These are phyloP conservation scores for Malacoraja senta DNA, from an alignment of 2,797 vertebrate genomes.

Conservation along the genomic window DNA sequence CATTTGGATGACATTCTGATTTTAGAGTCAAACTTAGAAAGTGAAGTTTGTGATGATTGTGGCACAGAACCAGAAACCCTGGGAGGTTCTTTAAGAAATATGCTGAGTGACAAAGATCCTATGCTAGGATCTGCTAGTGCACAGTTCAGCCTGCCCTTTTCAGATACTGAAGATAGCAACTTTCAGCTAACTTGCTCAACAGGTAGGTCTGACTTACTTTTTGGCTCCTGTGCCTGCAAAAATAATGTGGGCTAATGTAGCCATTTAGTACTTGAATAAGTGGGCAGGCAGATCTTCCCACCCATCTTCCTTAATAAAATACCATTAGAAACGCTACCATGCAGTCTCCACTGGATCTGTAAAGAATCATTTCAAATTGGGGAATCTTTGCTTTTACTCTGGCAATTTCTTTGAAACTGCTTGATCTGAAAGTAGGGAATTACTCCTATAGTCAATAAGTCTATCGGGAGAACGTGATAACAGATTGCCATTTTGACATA, in stretches of 20 bases:
- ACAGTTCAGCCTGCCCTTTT: slow-evolving; percentile 86
- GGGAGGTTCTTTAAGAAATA: slow-evolving; percentile 95
- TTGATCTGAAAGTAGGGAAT: neutral
- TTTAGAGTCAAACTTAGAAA: slow-evolving; percentile 89
- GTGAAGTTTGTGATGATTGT: slow-evolving; percentile 95
- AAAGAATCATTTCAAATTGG: neutral
- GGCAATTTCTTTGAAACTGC: neutral
- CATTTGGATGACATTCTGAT: slow-evolving; percentile 95
- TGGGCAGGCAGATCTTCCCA: neutral
- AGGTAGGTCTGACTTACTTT: slow-evolving; percentile 64
- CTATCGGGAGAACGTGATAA: neutral
- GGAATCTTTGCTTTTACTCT: neutral
- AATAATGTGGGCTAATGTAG: slow-evolving; percentile 24
- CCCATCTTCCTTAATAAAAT: neutral
- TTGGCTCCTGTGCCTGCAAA: slow-evolving; percentile 34
- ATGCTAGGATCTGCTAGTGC: slow-evolving; percentile 97
- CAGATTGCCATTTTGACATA: neutral
- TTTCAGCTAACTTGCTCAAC: slow-evolving; percentile 79
- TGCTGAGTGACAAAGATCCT: slow-evolving; percentile 99
- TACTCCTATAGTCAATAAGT: neutral
- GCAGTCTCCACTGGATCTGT: neutral
- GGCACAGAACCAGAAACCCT: slow-evolving; percentile 72
- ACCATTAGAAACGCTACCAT: too few species aligned
- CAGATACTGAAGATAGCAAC: slow-evolving; percentile 84
- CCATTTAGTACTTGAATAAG: slow-evolving; percentile 29